A percentile compares a stretch with the other conserved stretches of the same genome.
Conservation (phyloP, 2,113 vertebrate genomes). For the Labrus mixtus region DNA sequence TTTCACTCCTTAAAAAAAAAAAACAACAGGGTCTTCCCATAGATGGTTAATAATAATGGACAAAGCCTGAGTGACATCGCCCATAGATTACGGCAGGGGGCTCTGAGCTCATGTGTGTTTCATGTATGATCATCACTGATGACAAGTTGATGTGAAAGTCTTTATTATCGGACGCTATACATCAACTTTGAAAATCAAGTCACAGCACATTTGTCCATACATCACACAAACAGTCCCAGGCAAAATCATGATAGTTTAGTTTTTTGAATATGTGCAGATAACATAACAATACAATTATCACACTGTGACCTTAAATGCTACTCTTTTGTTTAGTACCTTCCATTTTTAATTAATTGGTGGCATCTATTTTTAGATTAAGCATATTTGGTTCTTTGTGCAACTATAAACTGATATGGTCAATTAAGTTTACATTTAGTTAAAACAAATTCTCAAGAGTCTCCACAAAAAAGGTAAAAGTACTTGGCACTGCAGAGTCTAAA, state of each 20-base stretch:
- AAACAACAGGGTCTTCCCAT: too few relatives aligned
- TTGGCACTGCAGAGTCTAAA: neutral
- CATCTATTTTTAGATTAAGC: neutral
- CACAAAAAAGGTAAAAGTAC: neutral
- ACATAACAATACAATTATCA: neutral
- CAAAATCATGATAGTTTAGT: neutral
- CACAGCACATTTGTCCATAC: neutral
- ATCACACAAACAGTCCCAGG: conserved; percentile 8
- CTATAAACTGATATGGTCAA: neutral
- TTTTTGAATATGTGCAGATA: neutral
- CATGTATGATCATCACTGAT: neutral
- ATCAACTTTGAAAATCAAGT: conserved; percentile 3
- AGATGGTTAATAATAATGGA: too few relatives aligned
- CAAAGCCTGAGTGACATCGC: too few relatives aligned
- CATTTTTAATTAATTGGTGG: neutral
- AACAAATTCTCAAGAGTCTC: neutral
- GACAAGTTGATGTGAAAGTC: conserved; percentile 18
- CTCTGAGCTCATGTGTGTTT: too few relatives aligned
- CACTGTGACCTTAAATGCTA: neutral
- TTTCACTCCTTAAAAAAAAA: too few relatives aligned
- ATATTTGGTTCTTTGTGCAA: neutral
- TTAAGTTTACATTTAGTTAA: neutral
- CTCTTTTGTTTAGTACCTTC: neutral
- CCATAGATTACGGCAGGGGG: too few relatives aligned
- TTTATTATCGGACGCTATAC: conserved; percentile 12